These are phyloP conservation scores for Lepidurus apus DNA, from an alignment of 1,140 invertebrate species.

Conservation along the genomic window DNA sequence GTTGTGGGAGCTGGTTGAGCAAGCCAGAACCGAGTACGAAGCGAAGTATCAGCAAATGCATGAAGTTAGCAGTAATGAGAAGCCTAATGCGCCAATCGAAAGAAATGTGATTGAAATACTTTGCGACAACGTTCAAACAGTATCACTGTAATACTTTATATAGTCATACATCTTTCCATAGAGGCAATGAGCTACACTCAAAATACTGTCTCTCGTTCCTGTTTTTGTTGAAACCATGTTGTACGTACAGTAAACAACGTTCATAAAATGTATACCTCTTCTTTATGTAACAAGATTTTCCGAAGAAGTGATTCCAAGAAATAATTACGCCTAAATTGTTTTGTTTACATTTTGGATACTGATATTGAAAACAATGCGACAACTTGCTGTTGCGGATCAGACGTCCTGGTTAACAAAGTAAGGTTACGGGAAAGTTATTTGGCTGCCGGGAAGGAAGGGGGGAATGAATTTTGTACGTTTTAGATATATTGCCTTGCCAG, in stretches of 20 bases:
- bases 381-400: too few species aligned
- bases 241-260: neutral
- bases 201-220: neutral
- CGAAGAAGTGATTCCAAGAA: neutral
- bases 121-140: neutral
- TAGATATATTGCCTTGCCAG: constrained; percentile 8
- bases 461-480: neutral
- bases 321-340: neutral
- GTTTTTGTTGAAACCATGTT: neutral
- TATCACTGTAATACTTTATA: neutral
- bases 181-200: neutral
- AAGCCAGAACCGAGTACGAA: neutral
- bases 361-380: too few species aligned
- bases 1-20: neutral
- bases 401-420: neutral
- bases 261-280: neutral
- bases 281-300: neutral
- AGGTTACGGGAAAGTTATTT: neutral
- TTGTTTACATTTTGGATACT: too few species aligned
- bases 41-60: neutral
- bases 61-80: neutral
- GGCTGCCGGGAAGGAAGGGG: neutral
- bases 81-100: neutral
- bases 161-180: neutral
- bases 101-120: neutral